Evolutionary conservation across 2,113 vertebrate genomes (phyloP).

Genomic region (Onychorhynchus coronatus): DNA sequence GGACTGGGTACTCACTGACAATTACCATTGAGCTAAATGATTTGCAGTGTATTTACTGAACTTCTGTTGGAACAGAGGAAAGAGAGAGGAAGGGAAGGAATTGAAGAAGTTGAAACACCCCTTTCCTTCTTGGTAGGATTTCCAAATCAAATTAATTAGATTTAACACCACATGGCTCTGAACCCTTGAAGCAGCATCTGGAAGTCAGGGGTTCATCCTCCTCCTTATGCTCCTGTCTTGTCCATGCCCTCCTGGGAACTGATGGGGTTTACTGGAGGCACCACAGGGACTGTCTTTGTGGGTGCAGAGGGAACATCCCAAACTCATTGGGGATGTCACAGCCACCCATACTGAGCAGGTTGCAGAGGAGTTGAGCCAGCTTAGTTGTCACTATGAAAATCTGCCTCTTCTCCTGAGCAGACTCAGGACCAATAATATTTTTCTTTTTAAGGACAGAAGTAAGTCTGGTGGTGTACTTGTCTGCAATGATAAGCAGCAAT

Average conservation of each 20-base stretch:
- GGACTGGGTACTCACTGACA: not conserved
- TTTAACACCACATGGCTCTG: not conserved
- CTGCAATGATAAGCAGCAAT: not conserved
- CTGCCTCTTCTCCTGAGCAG: not conserved
- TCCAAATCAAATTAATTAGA: not conserved
- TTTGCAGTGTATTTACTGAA: not conserved
- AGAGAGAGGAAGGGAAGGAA: not conserved
- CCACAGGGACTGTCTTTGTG: rapidly evolving
- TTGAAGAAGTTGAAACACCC: not conserved
- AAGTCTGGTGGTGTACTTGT: not conserved
- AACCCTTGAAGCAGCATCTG: not conserved
- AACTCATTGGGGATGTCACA: rapidly evolving
- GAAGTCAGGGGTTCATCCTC: not conserved
- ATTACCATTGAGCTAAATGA: not conserved
- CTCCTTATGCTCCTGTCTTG: not conserved
- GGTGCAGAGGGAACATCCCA: not conserved
- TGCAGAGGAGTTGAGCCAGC: not conserved
- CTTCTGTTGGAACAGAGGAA: not conserved
- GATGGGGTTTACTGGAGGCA: not conserved
- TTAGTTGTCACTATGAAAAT: not conserved
- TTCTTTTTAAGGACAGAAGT: not conserved
- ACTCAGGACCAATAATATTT: not conserved
- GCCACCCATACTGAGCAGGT: not conserved
- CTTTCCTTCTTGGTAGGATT: not conserved
- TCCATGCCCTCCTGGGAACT: not conserved